Evolutionary conservation across 2,113 vertebrate genomes (phyloP), one percentile per base, ranked within the genome.

Genomic region (Lipotes vexillifer): DNA sequence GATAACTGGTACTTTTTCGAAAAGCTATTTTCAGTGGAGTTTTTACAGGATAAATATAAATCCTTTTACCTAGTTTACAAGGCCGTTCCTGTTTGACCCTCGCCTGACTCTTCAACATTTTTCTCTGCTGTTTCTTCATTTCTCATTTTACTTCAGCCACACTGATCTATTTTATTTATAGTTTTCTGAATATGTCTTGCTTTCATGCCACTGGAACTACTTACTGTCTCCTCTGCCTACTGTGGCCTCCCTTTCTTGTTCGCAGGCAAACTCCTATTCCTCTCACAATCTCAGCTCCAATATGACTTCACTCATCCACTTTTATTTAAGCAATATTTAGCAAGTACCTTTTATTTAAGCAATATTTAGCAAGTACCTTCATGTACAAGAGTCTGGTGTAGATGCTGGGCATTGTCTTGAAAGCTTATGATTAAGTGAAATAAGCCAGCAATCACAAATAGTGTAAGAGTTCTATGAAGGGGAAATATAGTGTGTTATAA

Each of bases 31-130:
- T 93, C 63, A 31, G 3, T 83, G 55, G 25, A 88, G 10, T 94
- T 65, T 65, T 44, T 86, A n/a, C 20, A 89, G 63, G 18, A 69
- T 74, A 93, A 96, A 86, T 88, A 66, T 59, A 88, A 95, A 85
- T 82, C 41, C 2, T 86, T 96, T 96, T 78, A 66, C 33, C 5
- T 57, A 78, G 49, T 69, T 93, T 78, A 80, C 33, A 65, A 80
- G 20, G 15, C 23, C 59, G 68, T 90, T 93, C 44, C 55, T 55
- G 15, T 41, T 46, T 74, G 12, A 92, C 23, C 57, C 8, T 92
- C 52, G 5, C 75, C 49, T 1, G 17, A 17, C 6, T 88, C 41
- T 96, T 71, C 17, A 80, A 46, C 27, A 11, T 87, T 61, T 5
- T 52, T 49, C 11, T 55, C 20, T 85, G 21, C 25, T 68, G 29